phyloP scores from a whole-genome alignment of 1,140 invertebrate genomes.

The Drosophila willistoni region DNA sequence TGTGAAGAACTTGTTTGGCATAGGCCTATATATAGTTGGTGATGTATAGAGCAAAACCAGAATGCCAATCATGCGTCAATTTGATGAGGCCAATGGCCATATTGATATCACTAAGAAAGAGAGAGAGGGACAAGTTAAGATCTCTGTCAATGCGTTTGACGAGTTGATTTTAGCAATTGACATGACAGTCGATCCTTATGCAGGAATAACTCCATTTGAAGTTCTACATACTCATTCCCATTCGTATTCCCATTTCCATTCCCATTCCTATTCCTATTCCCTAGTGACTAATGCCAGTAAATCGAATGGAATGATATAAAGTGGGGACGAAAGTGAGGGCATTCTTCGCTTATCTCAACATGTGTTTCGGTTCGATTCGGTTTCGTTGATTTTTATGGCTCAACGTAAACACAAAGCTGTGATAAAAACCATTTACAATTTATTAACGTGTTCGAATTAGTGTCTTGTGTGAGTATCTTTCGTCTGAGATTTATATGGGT shows the following conservation, averaged over 20 bases:
- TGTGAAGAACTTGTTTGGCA: constrained; percentile 47
- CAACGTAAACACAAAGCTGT: constrained; percentile 62
- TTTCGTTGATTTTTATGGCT: constrained; percentile 52
- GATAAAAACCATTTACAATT: constrained; percentile 80
- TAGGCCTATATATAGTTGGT: constrained; percentile 59
- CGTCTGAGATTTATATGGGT: constrained; percentile 41
- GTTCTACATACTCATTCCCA: not conserved
- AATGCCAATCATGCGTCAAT: constrained; percentile 79
- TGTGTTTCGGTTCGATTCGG: constrained; percentile 33
- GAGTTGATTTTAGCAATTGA: constrained; percentile 71
- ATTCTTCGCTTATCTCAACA: constrained; percentile 58
- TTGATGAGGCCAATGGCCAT: constrained; percentile 66
- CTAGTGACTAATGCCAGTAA: constrained; percentile 52
- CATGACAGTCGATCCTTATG: constrained; percentile 61
- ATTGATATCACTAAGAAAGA: constrained; percentile 34
- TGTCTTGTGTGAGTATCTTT: constrained; percentile 33
- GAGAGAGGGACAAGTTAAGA: constrained; percentile 28
- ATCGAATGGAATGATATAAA: not conserved
- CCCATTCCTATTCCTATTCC: constrained; percentile 2
- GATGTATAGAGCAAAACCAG: constrained; percentile 29
- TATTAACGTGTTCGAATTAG: constrained; percentile 68
- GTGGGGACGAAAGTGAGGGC: constrained; percentile 29
- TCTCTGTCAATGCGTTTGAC: constrained; percentile 68
- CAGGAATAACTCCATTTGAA: constrained; percentile 34
- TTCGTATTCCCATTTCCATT: too few relatives aligned